phyloP scores from a whole-genome alignment of 2,797 vertebrate genomes.

The Cirrhinus mrigala region DNA sequence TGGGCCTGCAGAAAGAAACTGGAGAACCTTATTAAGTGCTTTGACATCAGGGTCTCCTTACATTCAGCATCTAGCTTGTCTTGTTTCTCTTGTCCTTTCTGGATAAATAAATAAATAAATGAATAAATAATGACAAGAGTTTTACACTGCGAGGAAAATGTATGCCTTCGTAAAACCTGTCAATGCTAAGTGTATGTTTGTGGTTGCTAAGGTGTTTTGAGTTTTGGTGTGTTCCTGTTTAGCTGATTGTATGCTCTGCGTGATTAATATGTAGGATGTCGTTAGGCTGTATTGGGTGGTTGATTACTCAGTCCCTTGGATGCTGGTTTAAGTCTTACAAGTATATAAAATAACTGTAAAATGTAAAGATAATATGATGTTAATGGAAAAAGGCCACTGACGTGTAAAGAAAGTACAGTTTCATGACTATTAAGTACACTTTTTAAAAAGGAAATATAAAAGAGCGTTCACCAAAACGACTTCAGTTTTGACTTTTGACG shows the following conservation, averaged over 20 bases:
- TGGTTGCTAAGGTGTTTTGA: background rate
- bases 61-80: conserved; percentile 24
- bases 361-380: background rate
- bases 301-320: background rate
- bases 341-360: background rate
- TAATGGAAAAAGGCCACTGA: background rate
- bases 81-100: background rate
- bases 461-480: background rate
- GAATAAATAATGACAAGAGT: background rate
- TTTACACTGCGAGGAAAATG: background rate
- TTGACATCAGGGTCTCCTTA: conserved; percentile 45
- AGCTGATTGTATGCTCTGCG: background rate
- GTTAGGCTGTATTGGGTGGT: background rate
- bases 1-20: conserved; percentile 37
- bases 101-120: no score
- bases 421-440: no score
- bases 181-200: background rate
- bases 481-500: background rate
- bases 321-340: background rate
- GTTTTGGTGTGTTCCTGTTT: background rate
- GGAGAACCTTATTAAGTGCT: conserved; percentile 51
- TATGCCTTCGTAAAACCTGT: background rate
- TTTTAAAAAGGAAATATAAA: background rate
- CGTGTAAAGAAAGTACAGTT: no score
- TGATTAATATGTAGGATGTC: no score